phyloP scores from a whole-genome alignment of 2,113 vertebrate species.

The Cheirogaleus medius region DNA sequence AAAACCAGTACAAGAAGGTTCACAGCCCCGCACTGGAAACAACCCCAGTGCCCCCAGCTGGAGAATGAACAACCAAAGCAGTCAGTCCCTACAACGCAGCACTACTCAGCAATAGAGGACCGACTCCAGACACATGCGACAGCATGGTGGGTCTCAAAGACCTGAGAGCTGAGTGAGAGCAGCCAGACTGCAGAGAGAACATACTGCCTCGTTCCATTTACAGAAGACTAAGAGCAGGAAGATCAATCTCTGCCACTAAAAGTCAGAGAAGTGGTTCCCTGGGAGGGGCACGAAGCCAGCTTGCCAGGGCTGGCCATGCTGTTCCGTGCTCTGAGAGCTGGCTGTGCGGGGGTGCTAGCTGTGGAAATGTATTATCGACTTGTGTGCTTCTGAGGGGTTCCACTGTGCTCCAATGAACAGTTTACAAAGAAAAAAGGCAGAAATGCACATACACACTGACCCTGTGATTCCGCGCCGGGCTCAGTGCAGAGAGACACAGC shows the following conservation, averaged over 20 bases:
- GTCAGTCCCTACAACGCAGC: rapidly evolving
- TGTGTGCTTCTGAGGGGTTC: not conserved
- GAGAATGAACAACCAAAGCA: not conserved
- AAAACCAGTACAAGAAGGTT: rapidly evolving
- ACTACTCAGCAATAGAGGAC: not conserved
- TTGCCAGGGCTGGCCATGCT: not conserved
- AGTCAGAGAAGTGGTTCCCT: not conserved
- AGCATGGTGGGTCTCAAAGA: rapidly evolving
- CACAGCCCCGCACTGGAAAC: rapidly evolving
- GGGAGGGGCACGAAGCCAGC: rapidly evolving
- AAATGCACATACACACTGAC: not conserved
- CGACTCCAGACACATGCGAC: rapidly evolving
- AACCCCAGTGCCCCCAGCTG: not conserved
- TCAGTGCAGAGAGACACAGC: not conserved
- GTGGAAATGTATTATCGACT: not conserved
- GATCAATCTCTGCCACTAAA: not conserved
- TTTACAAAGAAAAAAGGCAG: not conserved
- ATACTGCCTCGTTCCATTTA: rapidly evolving
- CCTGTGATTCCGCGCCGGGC: not conserved
- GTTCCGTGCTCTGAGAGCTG: too few relatives aligned
- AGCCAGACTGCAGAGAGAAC: not conserved
- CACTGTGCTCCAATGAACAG: too few relatives aligned
- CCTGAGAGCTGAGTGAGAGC: not conserved
- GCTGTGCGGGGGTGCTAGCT: not conserved
- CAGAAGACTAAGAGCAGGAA: not conserved